Base-by-base conservation (phyloP, 2,888 invertebrate genomes). In the Pharmacophagus antenor region DNA sequence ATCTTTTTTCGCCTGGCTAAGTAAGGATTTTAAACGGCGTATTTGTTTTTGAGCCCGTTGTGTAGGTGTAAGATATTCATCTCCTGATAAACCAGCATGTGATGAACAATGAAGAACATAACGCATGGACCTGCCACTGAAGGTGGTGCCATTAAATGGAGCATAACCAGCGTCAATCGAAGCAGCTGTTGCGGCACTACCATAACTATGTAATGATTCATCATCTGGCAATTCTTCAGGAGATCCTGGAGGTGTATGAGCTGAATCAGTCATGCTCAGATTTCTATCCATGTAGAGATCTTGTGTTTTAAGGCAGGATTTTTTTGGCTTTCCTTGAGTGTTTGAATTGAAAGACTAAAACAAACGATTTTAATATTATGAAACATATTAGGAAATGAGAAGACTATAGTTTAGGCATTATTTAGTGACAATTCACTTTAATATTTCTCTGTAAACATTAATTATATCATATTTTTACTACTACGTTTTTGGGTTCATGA, bases 81-180 rank as follows among this genome's bases (percentile, higher is more conserved):
- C 95, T 48, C 94, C 95, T 52, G 95, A 94, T 52, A 94, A 93
- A 0, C 94, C 94, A 5, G 94, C 93, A 79, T 95, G 94, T 66
- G 95, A 94, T 56, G 95, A 95, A 79, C 97, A 97, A 80, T 97
- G 97, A 52, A 96, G 93, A 62, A 97, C 95, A 80, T 95, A 97
- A 69, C 95, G 94, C 90, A 93, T 94, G 62, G 93, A 93, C 54
- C 94, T 88, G 7, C 93, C 94, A 77, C 94, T 94, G 71, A 94
- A 94, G 10, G 94, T 94, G 44, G 94, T 94, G 31, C 94, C 94
- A 77, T 94, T 94, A 70, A 93, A 93, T 63, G 95, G 95, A 64
- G 96, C 95, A 82, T 94, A 95, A 25, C 95, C 95, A 77, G 96
- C 96, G 79, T 96, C 96, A 73, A 96, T 94, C 17, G 95, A 95